These are phyloP conservation scores for Drosophila suzukii DNA, from an alignment of 1,140 invertebrate species.

Conservation along the genomic window DNA sequence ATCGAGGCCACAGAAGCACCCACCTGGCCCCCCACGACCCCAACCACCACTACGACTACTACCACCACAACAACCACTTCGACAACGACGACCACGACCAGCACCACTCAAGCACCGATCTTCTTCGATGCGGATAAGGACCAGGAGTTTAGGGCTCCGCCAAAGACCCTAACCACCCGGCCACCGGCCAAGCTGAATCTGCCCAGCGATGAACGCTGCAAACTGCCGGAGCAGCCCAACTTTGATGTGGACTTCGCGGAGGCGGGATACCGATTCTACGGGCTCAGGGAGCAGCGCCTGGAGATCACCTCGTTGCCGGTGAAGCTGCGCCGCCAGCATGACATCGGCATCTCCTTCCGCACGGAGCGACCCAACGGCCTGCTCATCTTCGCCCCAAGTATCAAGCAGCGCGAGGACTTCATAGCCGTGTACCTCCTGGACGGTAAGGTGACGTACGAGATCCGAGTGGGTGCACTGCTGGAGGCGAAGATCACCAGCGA, in stretches of 20 bases:
- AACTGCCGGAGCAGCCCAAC: conserved; percentile 84
- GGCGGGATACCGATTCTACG: conserved; percentile 86
- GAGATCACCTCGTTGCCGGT: conserved; percentile 88
- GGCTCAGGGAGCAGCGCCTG: conserved; percentile 89
- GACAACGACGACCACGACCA: conserved; percentile 49
- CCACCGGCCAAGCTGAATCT: conserved; percentile 55
- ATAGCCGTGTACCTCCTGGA: conserved; percentile 92
- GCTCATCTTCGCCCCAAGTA: conserved; percentile 91
- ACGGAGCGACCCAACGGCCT: conserved; percentile 92
- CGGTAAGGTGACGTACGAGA: conserved; percentile 90
- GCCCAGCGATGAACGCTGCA: conserved; percentile 84
- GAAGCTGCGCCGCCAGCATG: conserved; percentile 88
- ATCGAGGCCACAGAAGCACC: conserved; percentile 25
- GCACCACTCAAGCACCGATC: conserved; percentile 31
- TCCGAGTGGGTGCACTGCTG: conserved; percentile 89
- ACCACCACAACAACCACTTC: conserved; percentile 16
- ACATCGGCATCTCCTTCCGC: conserved; percentile 93
- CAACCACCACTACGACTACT: conserved; percentile 15
- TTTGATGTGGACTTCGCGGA: conserved; percentile 71
- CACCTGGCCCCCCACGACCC: conserved; percentile 28
- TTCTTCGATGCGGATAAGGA: conserved; percentile 9
- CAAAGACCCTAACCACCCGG: conserved; percentile 37
- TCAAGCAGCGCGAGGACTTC: conserved; percentile 89
- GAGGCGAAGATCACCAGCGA: conserved; percentile 86
- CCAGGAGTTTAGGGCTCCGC: conserved; percentile 23